Base-by-base conservation (phyloP, 2,113 vertebrate species). In the Patagioenas fasciata region DNA sequence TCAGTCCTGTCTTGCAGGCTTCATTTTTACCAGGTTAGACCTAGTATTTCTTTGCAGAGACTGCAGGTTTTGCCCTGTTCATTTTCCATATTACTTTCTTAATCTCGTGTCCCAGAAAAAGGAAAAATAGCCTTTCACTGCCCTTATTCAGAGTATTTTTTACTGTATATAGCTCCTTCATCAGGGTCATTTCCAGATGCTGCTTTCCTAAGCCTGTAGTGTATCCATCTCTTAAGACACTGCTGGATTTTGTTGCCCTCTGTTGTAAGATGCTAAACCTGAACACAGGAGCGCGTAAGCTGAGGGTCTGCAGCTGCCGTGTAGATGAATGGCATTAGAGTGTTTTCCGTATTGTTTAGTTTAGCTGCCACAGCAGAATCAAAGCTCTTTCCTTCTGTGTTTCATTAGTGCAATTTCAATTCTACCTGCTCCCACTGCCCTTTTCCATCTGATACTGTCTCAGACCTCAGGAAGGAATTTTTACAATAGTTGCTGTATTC, bases 321-420 rank as follows among this genome's bases (percentile, higher is more conserved):
- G 24, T 36, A 6, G 10, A 3, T 19, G 50, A 9, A 3, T 19
- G 50, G 32, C 65, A 21, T 61, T 20, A 1, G 58, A 29, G 42
- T 38, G 21, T 51, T 62, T 91, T 28, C 74, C 25, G 0, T 3
- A 1, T 13, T 0, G 1, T 44, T 65, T 29, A 28, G 20, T 44
- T 77, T 38, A 85, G 64, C 60, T 58, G 62, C 89, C 29, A 10
- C 6, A 54, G 71, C 71, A 89, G 61, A 83, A 79, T 20, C 66
- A 48, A 66, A 90, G 67, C 75, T 70, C 32, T 64, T 60, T 38
- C 17, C 50, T 66, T 54, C 81, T 54, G 3, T 58, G 11, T 21
- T 90, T 61, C 53, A 4, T 48, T 56, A 47, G 66, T 14, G 20
- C 23, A 20, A 2, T 20, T 31, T 53, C 36, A 38, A 13, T 85